Conservation (phyloP, 2,113 vertebrate genomes). For the Litocranius walleri region DNA sequence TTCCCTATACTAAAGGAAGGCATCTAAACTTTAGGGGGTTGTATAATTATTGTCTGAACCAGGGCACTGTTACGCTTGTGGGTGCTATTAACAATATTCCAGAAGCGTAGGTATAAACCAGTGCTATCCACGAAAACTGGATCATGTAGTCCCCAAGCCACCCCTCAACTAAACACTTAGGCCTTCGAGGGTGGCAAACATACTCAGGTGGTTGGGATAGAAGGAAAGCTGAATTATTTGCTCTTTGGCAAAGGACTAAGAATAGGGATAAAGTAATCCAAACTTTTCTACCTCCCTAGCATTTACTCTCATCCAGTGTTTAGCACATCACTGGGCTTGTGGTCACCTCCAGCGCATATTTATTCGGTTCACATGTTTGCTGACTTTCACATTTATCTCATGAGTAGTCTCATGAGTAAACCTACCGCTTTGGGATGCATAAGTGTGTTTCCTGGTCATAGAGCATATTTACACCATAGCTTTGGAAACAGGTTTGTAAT, state of each 20-base stretch:
- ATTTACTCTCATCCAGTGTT: background rate
- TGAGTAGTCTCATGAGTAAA: background rate
- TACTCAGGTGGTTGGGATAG: background rate
- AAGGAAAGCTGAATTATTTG: background rate
- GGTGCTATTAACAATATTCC: background rate
- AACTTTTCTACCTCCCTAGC: background rate
- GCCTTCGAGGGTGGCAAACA: background rate
- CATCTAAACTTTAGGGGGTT: background rate
- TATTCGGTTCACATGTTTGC: background rate
- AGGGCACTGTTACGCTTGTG: background rate
- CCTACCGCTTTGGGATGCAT: background rate
- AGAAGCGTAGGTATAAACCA: background rate
- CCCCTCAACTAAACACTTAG: background rate
- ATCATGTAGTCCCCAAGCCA: background rate
- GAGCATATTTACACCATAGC: background rate
- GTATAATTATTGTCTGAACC: background rate
- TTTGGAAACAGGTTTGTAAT: background rate
- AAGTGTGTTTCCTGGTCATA: background rate
- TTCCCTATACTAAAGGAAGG: background rate
- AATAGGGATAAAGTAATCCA: background rate
- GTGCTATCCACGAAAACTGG: background rate
- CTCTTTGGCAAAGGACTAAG: background rate
- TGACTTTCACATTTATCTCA: background rate
- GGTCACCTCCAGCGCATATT: background rate
- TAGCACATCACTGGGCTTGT: background rate